Evolutionary conservation across 1,140 invertebrate genomes (phyloP).

Genomic region (Brachionus rubens): DNA sequence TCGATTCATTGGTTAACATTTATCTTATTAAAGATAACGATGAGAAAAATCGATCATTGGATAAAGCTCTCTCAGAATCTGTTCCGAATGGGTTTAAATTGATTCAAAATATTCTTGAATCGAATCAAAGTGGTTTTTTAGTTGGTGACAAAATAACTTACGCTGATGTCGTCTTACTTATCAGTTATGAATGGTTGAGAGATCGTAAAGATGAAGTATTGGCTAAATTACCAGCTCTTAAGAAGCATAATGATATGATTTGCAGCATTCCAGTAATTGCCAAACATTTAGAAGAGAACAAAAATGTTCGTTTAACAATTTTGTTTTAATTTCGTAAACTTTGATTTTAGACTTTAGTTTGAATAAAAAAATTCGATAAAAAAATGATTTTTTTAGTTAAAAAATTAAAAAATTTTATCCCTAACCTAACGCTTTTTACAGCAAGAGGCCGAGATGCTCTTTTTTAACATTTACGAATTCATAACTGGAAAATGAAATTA

Average conservation of each 20-base stretch:
- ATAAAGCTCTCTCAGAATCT: neutral
- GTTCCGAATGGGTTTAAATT: neutral
- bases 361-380: too few relatives aligned
- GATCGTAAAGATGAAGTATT: neutral
- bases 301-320: neutral
- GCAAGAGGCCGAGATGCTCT: too few relatives aligned
- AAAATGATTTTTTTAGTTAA: too few relatives aligned
- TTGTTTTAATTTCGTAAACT: neutral
- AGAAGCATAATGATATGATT: neutral
- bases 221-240: neutral
- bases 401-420: too few relatives aligned
- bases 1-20: neutral
- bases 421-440: too few relatives aligned
- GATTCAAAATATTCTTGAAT: neutral
- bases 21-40: neutral
- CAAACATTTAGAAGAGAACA: neutral
- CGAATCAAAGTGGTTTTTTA: neutral
- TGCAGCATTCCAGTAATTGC: neutral
- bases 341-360: too few relatives aligned
- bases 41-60: neutral
- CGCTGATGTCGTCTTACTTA: conserved; percentile 61
- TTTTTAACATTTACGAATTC: too few relatives aligned
- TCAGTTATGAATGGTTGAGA: conserved; percentile 63
- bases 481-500: too few relatives aligned
- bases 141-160: neutral